Conservation (phyloP, 2,113 vertebrate species). For the Hemibagrus wyckioides region DNA sequence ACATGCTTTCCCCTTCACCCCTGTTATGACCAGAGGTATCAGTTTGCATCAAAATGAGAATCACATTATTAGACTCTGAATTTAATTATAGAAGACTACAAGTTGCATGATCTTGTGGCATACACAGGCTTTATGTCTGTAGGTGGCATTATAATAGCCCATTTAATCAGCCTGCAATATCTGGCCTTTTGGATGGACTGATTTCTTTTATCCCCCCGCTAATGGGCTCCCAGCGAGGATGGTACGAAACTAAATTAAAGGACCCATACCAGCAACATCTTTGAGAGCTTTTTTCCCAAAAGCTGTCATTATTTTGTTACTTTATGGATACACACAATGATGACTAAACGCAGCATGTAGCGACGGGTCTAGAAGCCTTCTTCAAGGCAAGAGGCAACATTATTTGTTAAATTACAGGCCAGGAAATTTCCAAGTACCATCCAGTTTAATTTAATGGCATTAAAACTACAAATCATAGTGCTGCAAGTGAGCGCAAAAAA, state of each 20-base stretch:
- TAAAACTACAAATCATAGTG: neutral
- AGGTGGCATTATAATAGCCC: slow-evolving; percentile 18
- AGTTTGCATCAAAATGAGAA: neutral
- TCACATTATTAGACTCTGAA: neutral
- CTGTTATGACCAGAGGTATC: neutral
- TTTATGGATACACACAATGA: neutral
- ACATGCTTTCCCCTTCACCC: neutral
- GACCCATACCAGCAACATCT: neutral
- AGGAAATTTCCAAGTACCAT: neutral
- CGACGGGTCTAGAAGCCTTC: neutral
- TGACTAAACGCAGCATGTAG: neutral
- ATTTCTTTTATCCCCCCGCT: neutral
- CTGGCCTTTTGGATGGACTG: neutral
- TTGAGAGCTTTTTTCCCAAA: neutral
- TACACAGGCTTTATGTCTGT: neutral
- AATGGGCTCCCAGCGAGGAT: neutral
- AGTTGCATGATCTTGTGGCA: neutral
- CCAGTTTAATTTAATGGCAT: neutral
- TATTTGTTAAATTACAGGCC: neutral
- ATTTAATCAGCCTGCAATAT: slow-evolving; percentile 7
- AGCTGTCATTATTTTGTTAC: neutral
- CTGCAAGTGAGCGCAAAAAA: neutral
- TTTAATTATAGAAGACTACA: neutral
- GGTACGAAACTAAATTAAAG: neutral
- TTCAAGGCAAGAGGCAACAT: neutral